Evolutionary conservation across 2,113 vertebrate species (phyloP).

Genomic region (Tylochromis polylepis): DNA sequence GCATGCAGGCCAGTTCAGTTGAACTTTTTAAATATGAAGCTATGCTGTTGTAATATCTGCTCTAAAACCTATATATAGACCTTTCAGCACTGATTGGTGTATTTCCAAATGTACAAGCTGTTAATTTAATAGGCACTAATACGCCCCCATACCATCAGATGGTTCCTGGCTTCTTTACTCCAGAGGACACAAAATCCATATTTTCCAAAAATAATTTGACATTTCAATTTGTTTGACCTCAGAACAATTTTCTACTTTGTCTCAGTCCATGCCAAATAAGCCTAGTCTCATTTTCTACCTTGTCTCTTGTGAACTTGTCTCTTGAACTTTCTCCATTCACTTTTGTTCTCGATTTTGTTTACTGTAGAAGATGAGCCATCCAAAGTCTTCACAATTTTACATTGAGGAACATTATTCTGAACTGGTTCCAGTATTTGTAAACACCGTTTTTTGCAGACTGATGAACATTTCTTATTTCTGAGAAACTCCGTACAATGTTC

Average conservation of each 20-base stretch:
- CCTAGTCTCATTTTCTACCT: neutral
- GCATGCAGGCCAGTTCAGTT: neutral
- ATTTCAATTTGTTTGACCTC: neutral
- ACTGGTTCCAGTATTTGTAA: neutral
- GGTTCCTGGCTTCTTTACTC: neutral
- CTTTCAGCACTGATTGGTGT: neutral
- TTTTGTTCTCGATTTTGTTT: neutral
- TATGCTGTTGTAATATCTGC: neutral
- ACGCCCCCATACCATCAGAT: neutral
- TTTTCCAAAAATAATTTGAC: neutral
- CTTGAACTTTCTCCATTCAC: neutral
- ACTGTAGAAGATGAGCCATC: neutral
- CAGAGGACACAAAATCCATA: neutral
- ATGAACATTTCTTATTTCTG: neutral
- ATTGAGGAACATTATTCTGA: neutral
- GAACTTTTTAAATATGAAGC: neutral
- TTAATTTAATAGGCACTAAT: neutral
- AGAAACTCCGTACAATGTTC: neutral
- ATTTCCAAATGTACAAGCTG: neutral
- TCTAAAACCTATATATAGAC: neutral
- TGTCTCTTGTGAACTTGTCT: neutral
- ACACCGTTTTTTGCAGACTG: neutral
- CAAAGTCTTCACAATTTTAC: neutral
- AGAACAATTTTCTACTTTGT: neutral
- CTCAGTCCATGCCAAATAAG: neutral